These are phyloP conservation scores for Melinopterus prodromus DNA, from an alignment of 2,888 invertebrate genomes.

Conservation along the genomic window DNA sequence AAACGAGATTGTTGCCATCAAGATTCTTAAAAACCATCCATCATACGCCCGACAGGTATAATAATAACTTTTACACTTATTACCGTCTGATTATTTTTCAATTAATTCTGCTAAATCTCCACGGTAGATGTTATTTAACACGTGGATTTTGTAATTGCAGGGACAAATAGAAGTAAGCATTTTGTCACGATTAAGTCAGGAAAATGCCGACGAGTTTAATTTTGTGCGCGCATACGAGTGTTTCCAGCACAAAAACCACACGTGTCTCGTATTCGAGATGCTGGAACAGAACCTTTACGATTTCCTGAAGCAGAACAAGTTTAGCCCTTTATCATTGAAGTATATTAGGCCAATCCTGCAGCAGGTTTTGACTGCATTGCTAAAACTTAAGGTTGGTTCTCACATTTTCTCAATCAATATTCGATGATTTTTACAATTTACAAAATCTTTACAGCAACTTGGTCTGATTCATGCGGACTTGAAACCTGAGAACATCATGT, in stretches of 20 bases:
- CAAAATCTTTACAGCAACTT: conserved; percentile 77
- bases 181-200: conserved; percentile 90
- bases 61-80: not conserved
- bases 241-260: conserved; percentile 99
- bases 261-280: conserved; percentile 99
- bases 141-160: conserved; percentile 44
- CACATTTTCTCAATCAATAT: not conserved
- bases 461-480: conserved; percentile 99
- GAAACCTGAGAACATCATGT: conserved; percentile 99
- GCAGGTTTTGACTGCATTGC: conserved; percentile 89
- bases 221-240: conserved; percentile 99
- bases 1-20: conserved; percentile 99
- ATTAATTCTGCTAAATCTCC: conserved; percentile 11
- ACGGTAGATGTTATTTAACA: not conserved
- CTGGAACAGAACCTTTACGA: conserved; percentile 99
- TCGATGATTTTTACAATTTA: conserved; percentile 22
- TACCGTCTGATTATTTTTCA: not conserved
- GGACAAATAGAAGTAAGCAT: conserved; percentile 99
- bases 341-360: conserved; percentile 99
- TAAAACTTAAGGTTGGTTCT: conserved; percentile 82
- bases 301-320: conserved; percentile 99
- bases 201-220: conserved; percentile 99
- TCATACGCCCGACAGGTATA: conserved; percentile 95
- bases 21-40: conserved; percentile 99
- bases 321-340: conserved; percentile 97